Evolutionary conservation across 2,113 vertebrate species (phyloP).

Genomic region (Prionailurus viverrinus): DNA sequence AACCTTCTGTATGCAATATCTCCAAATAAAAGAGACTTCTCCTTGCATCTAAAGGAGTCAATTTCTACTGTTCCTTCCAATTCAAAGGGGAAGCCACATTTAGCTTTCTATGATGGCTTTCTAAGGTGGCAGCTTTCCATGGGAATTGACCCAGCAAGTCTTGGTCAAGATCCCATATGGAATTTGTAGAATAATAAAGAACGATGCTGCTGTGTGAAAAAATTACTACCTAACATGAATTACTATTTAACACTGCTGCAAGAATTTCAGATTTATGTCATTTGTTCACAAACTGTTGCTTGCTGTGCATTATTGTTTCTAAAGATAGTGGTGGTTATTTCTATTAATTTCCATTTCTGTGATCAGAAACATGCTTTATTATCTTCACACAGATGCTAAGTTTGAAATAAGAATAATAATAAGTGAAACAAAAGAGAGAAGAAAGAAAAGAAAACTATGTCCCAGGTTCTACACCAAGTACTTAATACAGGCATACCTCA

Average conservation of each 20-base stretch:
- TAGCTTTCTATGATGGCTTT: background rate
- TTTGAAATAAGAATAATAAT: slow-evolving; percentile 1
- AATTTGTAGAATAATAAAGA: background rate
- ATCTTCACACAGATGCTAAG: background rate
- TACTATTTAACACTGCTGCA: background rate
- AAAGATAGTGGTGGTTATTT: background rate
- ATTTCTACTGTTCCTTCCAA: background rate
- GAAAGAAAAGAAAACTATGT: slow-evolving; percentile 4
- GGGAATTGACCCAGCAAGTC: background rate
- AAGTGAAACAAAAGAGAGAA: background rate
- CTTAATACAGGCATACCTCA: background rate
- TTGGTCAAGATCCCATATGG: background rate
- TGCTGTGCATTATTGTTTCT: background rate
- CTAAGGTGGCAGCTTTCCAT: background rate
- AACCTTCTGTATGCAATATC: background rate
- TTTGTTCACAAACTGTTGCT: background rate
- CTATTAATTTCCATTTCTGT: slow-evolving; percentile 10
- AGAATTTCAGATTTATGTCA: background rate
- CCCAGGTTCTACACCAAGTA: background rate
- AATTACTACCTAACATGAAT: background rate
- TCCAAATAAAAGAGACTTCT: background rate
- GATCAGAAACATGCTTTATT: background rate
- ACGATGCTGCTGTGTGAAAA: background rate
- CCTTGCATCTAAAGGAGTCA: background rate
- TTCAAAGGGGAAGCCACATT: background rate